Evolutionary conservation across 2,113 vertebrate species (phyloP).

Genomic region (Salminus brasiliensis): DNA sequence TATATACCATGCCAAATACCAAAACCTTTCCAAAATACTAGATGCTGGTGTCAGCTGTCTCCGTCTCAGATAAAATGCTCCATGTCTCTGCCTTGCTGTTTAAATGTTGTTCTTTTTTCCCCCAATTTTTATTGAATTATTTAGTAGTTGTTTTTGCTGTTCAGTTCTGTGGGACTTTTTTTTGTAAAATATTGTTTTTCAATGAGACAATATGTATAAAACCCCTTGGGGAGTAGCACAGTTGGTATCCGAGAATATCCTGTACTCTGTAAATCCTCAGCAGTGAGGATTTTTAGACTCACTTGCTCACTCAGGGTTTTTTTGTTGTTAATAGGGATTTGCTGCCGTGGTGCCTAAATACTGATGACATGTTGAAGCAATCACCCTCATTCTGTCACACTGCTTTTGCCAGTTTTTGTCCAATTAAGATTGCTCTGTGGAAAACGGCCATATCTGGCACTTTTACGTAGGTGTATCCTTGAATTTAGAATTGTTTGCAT

Average conservation of each 20-base stretch:
- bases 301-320: neutral
- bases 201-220: neutral
- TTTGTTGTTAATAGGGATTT: neutral
- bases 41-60: neutral
- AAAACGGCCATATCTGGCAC: neutral
- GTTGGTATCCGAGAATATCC: neutral
- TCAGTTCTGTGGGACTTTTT: neutral
- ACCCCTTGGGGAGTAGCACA: neutral
- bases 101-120: neutral
- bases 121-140: neutral
- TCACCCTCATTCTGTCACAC: constrained; percentile 33
- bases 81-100: too few species aligned
- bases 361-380: neutral
- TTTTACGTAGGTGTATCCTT: neutral
- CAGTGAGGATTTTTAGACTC: neutral
- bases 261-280: neutral
- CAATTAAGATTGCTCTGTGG: neutral
- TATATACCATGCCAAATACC: too few species aligned
- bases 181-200: neutral
- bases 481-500: neutral
- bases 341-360: neutral
- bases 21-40: too few species aligned
- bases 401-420: neutral
- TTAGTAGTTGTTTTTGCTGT: neutral
- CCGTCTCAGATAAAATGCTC: neutral